These are phyloP conservation scores for Aurelia coerulea DNA, from an alignment of 30 jellyfish, hydroid and myxozoan species.

Conservation along the genomic window DNA sequence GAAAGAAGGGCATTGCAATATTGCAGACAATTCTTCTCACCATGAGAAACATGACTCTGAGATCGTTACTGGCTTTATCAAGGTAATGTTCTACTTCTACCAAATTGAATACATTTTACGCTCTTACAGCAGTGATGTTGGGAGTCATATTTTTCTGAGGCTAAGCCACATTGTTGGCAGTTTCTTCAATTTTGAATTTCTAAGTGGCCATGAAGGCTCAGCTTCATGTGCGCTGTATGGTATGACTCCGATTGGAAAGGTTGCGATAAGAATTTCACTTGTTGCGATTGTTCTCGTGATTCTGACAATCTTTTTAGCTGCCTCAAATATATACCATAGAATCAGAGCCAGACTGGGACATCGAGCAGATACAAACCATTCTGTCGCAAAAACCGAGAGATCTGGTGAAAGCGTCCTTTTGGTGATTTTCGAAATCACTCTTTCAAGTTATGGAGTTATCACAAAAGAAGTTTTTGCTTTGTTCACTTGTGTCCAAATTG, in stretches of 20 bases:
- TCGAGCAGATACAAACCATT: no score
- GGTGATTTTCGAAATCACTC: constrained; percentile 23
- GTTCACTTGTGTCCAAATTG: constrained; percentile 27
- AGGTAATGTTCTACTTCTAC: constrained; percentile 47
- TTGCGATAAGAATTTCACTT: neutral
- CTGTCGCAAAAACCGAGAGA: no score
- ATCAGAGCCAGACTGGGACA: no score
- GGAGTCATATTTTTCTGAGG: neutral
- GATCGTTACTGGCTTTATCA: constrained; percentile 15
- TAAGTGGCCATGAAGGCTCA: constrained; percentile 4
- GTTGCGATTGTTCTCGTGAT: neutral
- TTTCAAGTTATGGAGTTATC: constrained; percentile 18
- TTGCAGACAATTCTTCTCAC: no score
- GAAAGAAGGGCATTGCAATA: no score
- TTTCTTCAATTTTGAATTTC: constrained; percentile 22
- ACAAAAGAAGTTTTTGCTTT: constrained; percentile 9
- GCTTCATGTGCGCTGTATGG: neutral
- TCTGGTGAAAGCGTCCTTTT: neutral
- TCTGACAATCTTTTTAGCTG: neutral
- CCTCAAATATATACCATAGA: neutral
- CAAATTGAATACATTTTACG: constrained; percentile 38
- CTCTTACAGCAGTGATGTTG: neutral
- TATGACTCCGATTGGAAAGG: constrained; percentile 9
- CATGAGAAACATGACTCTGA: neutral
- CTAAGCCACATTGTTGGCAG: constrained; percentile 4